Evolutionary conservation across 1,140 invertebrate genomes (phyloP), one percentile per base, ranked within the genome.

Genomic region (Paraescarpia echinospica): DNA sequence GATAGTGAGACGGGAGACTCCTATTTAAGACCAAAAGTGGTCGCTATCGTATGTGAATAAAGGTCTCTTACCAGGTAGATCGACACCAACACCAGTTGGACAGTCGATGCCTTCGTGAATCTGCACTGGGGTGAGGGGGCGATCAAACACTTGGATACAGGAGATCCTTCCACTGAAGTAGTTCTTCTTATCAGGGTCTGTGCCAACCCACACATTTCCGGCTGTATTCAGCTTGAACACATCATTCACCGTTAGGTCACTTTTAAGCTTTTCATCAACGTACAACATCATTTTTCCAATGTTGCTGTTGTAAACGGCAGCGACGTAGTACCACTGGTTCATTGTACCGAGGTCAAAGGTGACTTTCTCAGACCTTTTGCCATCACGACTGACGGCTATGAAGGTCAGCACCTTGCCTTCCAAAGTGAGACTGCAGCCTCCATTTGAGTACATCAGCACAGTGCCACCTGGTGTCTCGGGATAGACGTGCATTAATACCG

Each of bases 241-340:
- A 27, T 77, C 59, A 12, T 77, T 77, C 2, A 77, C 22, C 2
- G 9, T 27, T 18, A 4, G 8, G 4, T 77, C 0, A 27, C 27
- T 27, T 77, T 18, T 18, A 31, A 77, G 59, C 22, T 77, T 4
- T 77, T 77, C 59, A 27, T 77, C 22, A 18, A 77, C 59, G 22
- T 77, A 77, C 18, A 77, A 18, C 22, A 27, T 22, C 9, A 77
- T 77, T 12, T 77, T 33, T 41, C n/a, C 27, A 41, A 41, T 33
- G n/a, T 90, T 90, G n/a, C 35, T 35, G n/a, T 90, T 33, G n/a
- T n/a, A 90, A 90, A 41, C 35, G n/a, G 90, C 90, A 34, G 90
- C 90, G 90, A 90, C n/a, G 34, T 34, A 90, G 27, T 90, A 90
- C 90, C 90, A 90, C 90, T 41, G 18, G 35, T 90, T 90, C 90